These are phyloP conservation scores for Tarsius wallacei DNA, from an alignment of 2,797 vertebrate species.

Conservation along the genomic window DNA sequence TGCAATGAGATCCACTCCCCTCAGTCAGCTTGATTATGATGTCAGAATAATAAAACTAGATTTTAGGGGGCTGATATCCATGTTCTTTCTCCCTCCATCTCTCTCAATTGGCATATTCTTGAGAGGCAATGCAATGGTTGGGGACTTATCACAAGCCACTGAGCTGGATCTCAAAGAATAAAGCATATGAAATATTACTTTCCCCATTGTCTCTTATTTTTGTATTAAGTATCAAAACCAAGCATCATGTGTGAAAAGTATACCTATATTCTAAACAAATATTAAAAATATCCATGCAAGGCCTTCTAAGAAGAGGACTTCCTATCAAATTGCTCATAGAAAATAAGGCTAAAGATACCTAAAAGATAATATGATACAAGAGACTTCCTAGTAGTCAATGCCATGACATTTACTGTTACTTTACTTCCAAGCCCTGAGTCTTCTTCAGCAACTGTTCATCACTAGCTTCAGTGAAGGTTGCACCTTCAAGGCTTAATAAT, in stretches of 20 bases:
- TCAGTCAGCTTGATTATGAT: not conserved
- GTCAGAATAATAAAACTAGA: not conserved
- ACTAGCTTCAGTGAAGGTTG: not conserved
- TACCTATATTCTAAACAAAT: not conserved
- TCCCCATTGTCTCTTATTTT: not conserved
- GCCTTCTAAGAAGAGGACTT: not conserved
- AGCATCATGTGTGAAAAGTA: not conserved
- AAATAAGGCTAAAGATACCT: not conserved
- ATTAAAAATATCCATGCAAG: not conserved
- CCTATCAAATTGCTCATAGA: not conserved
- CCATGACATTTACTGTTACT: not conserved
- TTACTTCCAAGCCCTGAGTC: not conserved
- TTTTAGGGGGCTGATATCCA: not conserved
- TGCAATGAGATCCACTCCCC: not conserved
- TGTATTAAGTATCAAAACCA: not conserved
- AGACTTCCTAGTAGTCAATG: not conserved
- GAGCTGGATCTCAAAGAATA: not conserved
- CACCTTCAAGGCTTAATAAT: not conserved
- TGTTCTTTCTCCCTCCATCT: not conserved
- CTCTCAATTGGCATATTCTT: not conserved
- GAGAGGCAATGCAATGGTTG: not conserved
- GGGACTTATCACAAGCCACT: not conserved
- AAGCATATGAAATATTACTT: not conserved
- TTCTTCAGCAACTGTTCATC: not conserved
- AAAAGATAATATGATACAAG: not conserved